phyloP scores from a whole-genome alignment of 2,797 vertebrate species.

The Nannoperca obscura region DNA sequence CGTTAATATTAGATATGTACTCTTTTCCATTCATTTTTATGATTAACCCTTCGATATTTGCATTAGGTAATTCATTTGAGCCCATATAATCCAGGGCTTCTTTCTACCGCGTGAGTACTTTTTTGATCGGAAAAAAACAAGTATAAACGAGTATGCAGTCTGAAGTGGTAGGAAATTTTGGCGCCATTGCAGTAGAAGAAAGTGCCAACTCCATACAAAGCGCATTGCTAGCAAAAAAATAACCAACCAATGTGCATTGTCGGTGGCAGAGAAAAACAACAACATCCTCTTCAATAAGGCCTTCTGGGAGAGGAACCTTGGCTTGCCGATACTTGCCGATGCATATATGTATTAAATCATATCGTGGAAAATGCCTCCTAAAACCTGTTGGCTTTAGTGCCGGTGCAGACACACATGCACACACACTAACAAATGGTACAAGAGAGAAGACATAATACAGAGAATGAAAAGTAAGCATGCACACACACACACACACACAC shows the following conservation, averaged over 20 bases:
- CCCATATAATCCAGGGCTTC: not conserved
- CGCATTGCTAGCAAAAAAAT: slow-evolving; percentile 18
- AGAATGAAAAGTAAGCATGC: slow-evolving; percentile 11
- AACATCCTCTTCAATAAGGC: not conserved
- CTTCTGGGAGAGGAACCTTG: slow-evolving; percentile 1
- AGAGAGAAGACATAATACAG: not conserved
- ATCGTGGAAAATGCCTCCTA: not conserved
- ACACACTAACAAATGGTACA: not conserved
- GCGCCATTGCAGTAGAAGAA: slow-evolving; percentile 24
- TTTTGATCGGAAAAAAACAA: slow-evolving; percentile 34
- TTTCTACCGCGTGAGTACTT: not conserved
- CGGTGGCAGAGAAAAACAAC: slow-evolving; percentile 13
- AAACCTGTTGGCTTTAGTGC: slow-evolving; percentile 26
- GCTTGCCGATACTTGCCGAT: not conserved
- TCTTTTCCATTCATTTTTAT: slow-evolving; percentile 19
- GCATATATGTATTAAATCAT: not conserved
- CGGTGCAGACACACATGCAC: not conserved
- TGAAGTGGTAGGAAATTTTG: slow-evolving; percentile 27
- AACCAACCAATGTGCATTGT: not conserved
- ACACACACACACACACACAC: not conserved
- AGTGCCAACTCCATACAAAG: slow-evolving; percentile 29
- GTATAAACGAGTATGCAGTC: slow-evolving; percentile 40
- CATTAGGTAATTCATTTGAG: slow-evolving; percentile 11
- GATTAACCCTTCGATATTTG: slow-evolving; percentile 24
- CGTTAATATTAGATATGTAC: not conserved